A percentile compares a stretch with the other conserved stretches of the same genome.
phyloP scores from a whole-genome alignment of 2,113 vertebrate species.

The Paratilapia polleni region DNA sequence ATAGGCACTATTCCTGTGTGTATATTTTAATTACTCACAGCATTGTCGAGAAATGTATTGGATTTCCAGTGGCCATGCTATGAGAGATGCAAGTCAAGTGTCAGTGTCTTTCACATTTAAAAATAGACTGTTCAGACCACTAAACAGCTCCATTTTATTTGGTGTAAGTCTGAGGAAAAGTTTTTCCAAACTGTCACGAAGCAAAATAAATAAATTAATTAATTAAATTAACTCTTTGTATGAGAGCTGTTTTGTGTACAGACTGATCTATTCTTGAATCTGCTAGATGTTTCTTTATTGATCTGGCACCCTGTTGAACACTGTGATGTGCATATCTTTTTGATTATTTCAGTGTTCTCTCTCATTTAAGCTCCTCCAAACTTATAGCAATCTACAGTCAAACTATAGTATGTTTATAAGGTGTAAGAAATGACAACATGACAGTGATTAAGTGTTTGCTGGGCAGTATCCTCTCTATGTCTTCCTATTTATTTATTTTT shows the following conservation, averaged over 20 bases:
- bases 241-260: not conserved
- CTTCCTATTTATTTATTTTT: not conserved
- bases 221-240: too few relatives aligned
- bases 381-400: not conserved
- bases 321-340: not conserved
- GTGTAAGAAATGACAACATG: not conserved
- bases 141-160: not conserved
- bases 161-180: not conserved
- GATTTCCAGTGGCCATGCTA: not conserved
- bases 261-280: not conserved
- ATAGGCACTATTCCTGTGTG: slow-evolving; percentile 4
- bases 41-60: not conserved
- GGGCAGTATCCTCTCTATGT: not conserved
- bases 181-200: not conserved
- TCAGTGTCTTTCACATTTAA: not conserved
- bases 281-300: not conserved
- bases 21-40: not conserved
- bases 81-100: slow-evolving; percentile 3
- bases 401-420: not conserved
- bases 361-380: not conserved
- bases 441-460: not conserved
- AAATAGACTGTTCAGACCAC: not conserved
- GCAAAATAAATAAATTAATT: too few relatives aligned
- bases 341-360: not conserved
- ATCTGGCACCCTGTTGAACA: not conserved